Base-by-base conservation (phyloP, 2,113 vertebrate genomes). In the Microcebus jonahi region DNA sequence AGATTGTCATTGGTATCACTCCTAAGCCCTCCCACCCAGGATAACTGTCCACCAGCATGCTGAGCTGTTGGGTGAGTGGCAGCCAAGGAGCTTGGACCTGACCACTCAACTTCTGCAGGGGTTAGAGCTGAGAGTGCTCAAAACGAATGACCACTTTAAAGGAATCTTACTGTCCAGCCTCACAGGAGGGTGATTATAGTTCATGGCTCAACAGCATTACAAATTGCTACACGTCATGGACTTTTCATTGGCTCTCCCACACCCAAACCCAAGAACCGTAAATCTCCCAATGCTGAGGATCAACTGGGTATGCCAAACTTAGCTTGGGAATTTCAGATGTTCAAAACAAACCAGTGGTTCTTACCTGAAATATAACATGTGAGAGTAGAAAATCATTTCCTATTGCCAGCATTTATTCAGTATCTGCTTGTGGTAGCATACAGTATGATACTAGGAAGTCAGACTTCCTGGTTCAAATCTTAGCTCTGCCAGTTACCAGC, bases 11-110 rank as follows among this genome's bases (percentile, higher is more conserved):
- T 15, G 27, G 29, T 5, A 25, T 88, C 10, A 67, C 39, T 76
- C 29, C 34, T 25, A 18, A 11, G 14, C 13, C 27, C 8, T n/a
- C 10, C n/a, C 14, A 27, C 0, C 0, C 0, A 70, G 25, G 29
- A 83, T 59, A 73, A 55, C 21, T n/a, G 45, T 75, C 57, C 2
- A 2, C 50, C 25, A 25, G 70, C 6, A 27, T 3, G 21, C 4
- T 8, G 34, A 93, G 57, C 3, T 91, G 29, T 45, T 53, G n/a
- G n/a, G 25, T 36, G 8, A 45, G 36, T 34, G 42, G 20, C 6
- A 84, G 93, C 50, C 63, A 81, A 76, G 57, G 36, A 48, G 6
- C 29, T 13, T 18, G 25, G 71, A 63, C 59, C 31, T 21, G 13
- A 50, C 53, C 34, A 25, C 6, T 10, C 48, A 89, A 67, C 45